Evolutionary conservation across 2,888 invertebrate species (phyloP).

Genomic region (Halictus ligatus): DNA sequence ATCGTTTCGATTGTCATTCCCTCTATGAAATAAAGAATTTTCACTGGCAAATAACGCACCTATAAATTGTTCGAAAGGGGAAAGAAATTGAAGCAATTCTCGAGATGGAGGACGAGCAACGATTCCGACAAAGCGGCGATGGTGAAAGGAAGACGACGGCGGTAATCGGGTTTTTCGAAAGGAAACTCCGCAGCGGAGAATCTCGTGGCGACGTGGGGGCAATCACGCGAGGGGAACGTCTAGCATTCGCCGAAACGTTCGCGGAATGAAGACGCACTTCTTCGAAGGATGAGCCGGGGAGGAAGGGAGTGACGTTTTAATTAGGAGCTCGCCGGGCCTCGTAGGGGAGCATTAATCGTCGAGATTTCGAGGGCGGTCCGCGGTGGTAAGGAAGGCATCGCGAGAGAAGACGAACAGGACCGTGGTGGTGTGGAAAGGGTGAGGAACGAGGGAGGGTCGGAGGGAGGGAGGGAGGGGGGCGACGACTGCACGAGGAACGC

Average conservation of each 20-base stretch:
- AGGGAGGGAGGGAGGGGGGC: too few relatives aligned
- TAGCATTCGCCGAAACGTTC: conserved; percentile 51
- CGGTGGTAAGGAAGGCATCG: conserved; percentile 34
- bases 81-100: background rate
- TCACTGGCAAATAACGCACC: background rate
- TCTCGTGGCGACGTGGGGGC: conserved; percentile 26
- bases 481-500: conserved; percentile 5
- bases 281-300: conserved; percentile 36
- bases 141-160: background rate
- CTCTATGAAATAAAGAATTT: too few relatives aligned
- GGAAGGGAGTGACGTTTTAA: conserved; percentile 73
- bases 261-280: conserved; percentile 50
- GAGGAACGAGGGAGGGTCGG: too few relatives aligned
- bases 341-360: conserved; percentile 75
- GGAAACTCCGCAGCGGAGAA: background rate
- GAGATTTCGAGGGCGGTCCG: conserved; percentile 65
- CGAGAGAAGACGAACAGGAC: conserved; percentile 32
- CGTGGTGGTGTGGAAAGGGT: background rate
- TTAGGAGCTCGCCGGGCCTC: conserved; percentile 72
- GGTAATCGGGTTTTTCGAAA: background rate
- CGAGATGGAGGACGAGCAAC: background rate
- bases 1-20: too few relatives aligned
- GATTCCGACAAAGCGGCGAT: background rate
- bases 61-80: background rate
- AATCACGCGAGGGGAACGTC: conserved; percentile 49